Percentiles rank a stretch among this genome's conserved stretches.
Evolutionary conservation across 2,797 vertebrate species (phyloP).

Genomic region (Clarias platycephalus): DNA sequence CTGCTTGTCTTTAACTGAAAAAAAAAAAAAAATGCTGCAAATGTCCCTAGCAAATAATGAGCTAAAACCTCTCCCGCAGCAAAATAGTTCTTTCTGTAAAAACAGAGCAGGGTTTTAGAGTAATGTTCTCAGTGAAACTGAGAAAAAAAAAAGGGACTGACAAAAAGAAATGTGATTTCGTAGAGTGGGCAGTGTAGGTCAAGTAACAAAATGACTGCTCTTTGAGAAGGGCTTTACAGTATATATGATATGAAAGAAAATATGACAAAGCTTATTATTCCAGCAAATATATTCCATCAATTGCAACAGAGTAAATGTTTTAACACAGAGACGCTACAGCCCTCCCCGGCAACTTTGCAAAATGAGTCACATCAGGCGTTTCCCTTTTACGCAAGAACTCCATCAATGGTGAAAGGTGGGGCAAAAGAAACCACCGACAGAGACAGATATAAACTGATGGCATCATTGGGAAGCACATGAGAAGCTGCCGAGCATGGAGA

Average conservation of each 20-base stretch:
- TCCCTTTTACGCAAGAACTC: constrained; percentile 71
- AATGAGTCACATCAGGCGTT: constrained; percentile 73
- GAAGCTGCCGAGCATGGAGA: constrained; percentile 70
- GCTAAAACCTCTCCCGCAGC: not conserved
- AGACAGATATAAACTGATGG: constrained; percentile 72
- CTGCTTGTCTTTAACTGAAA: constrained; percentile 9
- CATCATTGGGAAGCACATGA: constrained; percentile 41
- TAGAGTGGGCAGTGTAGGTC: not conserved
- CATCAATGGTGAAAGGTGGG: constrained; percentile 72
- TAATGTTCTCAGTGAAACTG: not conserved
- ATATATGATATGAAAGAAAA: not conserved
- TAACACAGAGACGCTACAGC: not conserved
- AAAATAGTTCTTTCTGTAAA: not conserved
- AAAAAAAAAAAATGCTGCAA: constrained; percentile 23
- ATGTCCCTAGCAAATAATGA: constrained; percentile 6
- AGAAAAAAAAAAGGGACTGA: not conserved
- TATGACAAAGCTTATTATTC: not conserved
- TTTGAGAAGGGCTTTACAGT: constrained; percentile 5
- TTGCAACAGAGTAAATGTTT: constrained; percentile 5
- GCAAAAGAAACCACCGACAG: constrained; percentile 60
- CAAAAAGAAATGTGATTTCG: not conserved
- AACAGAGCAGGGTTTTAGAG: not conserved
- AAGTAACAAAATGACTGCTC: not conserved
- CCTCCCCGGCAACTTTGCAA: constrained; percentile 68
- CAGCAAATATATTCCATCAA: not conserved